phyloP scores from a whole-genome alignment of 2,888 invertebrate genomes.

The Epiblema foenella region DNA sequence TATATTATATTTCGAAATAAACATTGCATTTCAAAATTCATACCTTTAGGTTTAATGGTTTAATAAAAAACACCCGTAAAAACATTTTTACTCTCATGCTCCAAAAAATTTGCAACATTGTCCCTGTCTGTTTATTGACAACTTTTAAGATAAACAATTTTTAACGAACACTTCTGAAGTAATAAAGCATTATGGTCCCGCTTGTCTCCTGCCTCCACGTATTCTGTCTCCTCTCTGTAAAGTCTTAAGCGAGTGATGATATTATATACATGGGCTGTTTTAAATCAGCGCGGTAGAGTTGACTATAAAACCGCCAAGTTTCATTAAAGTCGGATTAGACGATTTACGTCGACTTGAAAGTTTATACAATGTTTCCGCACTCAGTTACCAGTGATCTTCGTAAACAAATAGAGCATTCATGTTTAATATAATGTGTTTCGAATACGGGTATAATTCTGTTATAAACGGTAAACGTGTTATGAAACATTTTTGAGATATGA shows the following conservation, averaged over 20 bases:
- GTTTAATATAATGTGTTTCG: conserved; percentile 24
- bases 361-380: conserved; percentile 42
- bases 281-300: conserved; percentile 7
- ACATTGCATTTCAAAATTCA: not conserved
- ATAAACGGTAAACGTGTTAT: not conserved
- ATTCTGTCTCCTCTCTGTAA: not conserved
- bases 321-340: conserved; percentile 44
- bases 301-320: conserved; percentile 44
- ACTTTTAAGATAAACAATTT: conserved; percentile 42
- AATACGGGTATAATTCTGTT: not conserved
- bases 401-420: conserved; percentile 38
- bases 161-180: conserved; percentile 41
- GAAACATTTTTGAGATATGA: not conserved
- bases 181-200: conserved; percentile 43
- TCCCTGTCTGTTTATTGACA: conserved; percentile 17
- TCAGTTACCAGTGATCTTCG: conserved; percentile 29
- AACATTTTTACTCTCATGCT: conserved; percentile 9
- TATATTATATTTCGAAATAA: no score
- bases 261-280: conserved; percentile 19
- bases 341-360: conserved; percentile 42
- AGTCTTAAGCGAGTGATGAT: not conserved
- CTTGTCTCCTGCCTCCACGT: conserved; percentile 29
- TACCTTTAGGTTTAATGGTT: not conserved
- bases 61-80: conserved; percentile 13
- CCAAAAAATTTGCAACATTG: conserved; percentile 32